These are phyloP conservation scores for Buceros bicornis DNA, from an alignment of 2,797 vertebrate genomes.

Conservation along the genomic window DNA sequence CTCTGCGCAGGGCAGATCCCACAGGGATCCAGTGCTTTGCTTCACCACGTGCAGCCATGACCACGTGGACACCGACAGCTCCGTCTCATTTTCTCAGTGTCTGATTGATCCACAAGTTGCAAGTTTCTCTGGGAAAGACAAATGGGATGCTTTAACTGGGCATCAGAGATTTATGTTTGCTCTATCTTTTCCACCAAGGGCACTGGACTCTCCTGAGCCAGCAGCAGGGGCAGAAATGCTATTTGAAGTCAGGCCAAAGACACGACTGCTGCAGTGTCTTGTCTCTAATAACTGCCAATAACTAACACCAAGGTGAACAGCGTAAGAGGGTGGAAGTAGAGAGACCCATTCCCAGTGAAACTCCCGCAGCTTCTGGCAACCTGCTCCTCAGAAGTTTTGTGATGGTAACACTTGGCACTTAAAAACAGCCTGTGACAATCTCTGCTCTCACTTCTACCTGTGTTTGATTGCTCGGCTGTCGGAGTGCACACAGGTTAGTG, in stretches of 20 bases:
- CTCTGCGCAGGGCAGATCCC: neutral
- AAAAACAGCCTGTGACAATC: neutral
- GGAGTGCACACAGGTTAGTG: neutral
- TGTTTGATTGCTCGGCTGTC: neutral
- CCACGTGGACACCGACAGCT: accelerated
- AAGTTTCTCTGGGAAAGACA: neutral
- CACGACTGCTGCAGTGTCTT: neutral
- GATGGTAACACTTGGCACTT: accelerated
- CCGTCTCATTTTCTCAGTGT: neutral
- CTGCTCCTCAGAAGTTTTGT: neutral
- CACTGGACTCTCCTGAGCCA: neutral
- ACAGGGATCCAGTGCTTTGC: neutral
- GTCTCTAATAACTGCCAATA: neutral
- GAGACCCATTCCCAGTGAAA: neutral
- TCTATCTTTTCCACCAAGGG: neutral
- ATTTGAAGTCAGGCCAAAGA: neutral
- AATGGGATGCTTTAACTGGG: neutral
- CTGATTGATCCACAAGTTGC: neutral
- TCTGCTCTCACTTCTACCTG: neutral
- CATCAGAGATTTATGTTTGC: neutral
- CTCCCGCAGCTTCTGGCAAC: neutral
- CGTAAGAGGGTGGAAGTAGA: neutral
- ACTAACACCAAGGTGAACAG: neutral
- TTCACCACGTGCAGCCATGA: accelerated
- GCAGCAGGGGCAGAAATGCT: neutral